Evolutionary conservation across 2,113 vertebrate species (phyloP), one percentile per base, ranked within the genome.

Genomic region (Thalassoma bifasciatum): DNA sequence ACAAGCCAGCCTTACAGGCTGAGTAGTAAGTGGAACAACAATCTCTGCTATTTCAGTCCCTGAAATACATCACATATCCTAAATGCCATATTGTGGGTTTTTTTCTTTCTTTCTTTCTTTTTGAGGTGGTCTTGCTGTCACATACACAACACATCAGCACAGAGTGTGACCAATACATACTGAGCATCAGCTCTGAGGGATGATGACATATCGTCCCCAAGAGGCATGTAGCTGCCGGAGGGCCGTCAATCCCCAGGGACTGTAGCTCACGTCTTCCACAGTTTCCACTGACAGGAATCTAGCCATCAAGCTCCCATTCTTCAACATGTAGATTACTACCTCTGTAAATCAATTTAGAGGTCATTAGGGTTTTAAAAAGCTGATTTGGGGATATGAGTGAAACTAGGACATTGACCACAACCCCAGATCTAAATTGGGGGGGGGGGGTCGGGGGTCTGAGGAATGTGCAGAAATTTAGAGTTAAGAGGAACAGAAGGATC

Each of bases 271-370:
- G 16, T 72, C 73, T 73, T 57, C 75, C 72, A 50, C 81, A 59
- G 67, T 74, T 66, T 70, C 51, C 72, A 50, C 23, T 73, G 78
- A 79, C 66, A 79, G 56, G 54, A 59, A 59, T 77, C 26, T 59
- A 22, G 17, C 79, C 61, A 79, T 89, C 68, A 77, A 81, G 65
- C 58, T 70, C 66, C 23, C 36, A 8, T 88, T 72, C 61, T 61
- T 74, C 63, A 53, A 63, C 5, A 30, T 64, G 75, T 42, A 73
- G 77, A 54, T 72, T 46, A 73, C 57, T 11, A 54, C 66, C 42
- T 51, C 46, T 79, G 77, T 84, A 79, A 84, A 88, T 89, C 82
- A 72, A 85, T 88, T 82, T 72, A 22, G 79, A 82, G 82, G 86
- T 67, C 85, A 69, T 84, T 83, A 71, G 68, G 68, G 79, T 65